Evolutionary conservation across 2,113 vertebrate species (phyloP), one percentile per base, ranked within the genome.

Genomic region (Centropus bengalensis): DNA sequence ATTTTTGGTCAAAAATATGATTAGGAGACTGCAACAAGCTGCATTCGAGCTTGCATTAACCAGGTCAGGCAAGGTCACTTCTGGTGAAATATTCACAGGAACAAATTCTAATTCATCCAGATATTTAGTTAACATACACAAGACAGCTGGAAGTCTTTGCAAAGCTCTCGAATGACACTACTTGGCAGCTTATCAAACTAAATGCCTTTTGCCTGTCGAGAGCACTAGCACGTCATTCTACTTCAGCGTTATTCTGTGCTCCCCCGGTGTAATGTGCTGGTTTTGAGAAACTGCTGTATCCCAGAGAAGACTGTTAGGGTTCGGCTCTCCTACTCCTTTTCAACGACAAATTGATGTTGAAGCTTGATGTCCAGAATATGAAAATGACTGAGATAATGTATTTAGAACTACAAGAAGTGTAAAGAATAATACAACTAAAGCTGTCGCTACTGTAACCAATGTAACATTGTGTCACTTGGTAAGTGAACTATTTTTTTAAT

Each of bases 101-200:
- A 70, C 70, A 80, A 76, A 89, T 79, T 84, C 70, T 88, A 77
- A 58, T 83, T 94, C 67, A 73, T 45, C 18, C 81, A 70, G 81
- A 89, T 54, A 82, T 83, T 89, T 66, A 54, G 74, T 87, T 69
- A 79, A 70, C 59, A 10, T 73, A 90, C 1, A 0, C 67, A 60
- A 64, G 91, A 69, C 93, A 97, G 93, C 89, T 97, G 94, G 76
- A 87, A 97, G 78, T 44, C 83, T 92, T 93, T 75, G 54, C 80
- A 82, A 24, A 0, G 3, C 73, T 94, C 89, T 95, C 88, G 81
- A 52, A 87, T 95, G 71, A 83, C 89, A 60, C 45, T 32, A 45
- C 49, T 86, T 96, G 94, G 96, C 93, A 91, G 14, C 42, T 60
- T 84, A 66, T 82, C 92, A 96, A 89, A 63, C 94, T 44, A 74